Evolutionary conservation across 2,888 invertebrate genomes (phyloP).

Genomic region (Poecilus cupreus): DNA sequence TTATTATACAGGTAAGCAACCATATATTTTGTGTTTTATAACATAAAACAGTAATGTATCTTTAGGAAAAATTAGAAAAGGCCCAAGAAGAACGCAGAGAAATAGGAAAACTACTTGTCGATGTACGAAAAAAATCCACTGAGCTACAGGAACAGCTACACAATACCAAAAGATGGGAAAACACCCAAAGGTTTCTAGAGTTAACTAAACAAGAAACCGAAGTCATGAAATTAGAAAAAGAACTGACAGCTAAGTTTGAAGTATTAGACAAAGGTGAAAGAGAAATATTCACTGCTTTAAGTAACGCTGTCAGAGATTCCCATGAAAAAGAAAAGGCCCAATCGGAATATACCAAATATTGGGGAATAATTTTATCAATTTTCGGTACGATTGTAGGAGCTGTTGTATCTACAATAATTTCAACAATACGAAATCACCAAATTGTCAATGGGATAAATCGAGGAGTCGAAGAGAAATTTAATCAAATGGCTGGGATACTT

Average conservation of each 20-base stretch:
- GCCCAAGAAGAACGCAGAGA: slow-evolving; percentile 81
- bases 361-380: slow-evolving; percentile 73
- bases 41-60: slow-evolving; percentile 1
- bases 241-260: slow-evolving; percentile 77
- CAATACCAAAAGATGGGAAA: slow-evolving; percentile 83
- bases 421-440: slow-evolving; percentile 47
- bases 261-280: slow-evolving; percentile 84
- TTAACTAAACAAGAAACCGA: slow-evolving; percentile 83
- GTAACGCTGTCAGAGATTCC: slow-evolving; percentile 85
- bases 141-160: slow-evolving; percentile 85
- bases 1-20: slow-evolving; percentile 77
- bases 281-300: slow-evolving; percentile 82
- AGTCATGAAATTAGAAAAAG: slow-evolving; percentile 79
- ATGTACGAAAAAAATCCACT: slow-evolving; percentile 79
- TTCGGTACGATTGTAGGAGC: slow-evolving; percentile 66
- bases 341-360: slow-evolving; percentile 89
- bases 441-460: slow-evolving; percentile 42
- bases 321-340: slow-evolving; percentile 89
- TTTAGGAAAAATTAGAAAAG: slow-evolving; percentile 78
- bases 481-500: slow-evolving; percentile 1
- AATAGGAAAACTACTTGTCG: slow-evolving; percentile 77
- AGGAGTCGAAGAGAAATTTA: slow-evolving; percentile 44
- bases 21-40: not conserved
- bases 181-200: slow-evolving; percentile 80
- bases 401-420: slow-evolving; percentile 27